These are phyloP conservation scores for Myotis brandtii DNA, from an alignment of 2,113 vertebrate genomes.

Conservation along the genomic window DNA sequence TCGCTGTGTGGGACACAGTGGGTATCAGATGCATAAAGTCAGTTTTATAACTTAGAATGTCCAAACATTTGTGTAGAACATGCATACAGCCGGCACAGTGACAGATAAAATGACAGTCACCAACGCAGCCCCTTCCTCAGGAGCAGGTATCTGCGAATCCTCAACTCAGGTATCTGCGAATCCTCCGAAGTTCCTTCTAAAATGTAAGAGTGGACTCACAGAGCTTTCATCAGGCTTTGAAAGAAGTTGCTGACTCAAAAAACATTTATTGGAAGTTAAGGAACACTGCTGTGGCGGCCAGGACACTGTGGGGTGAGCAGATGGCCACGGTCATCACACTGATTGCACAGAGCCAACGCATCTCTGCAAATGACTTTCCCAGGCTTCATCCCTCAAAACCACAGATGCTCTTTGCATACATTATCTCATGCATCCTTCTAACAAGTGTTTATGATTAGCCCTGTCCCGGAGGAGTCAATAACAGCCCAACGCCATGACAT, in stretches of 20 bases:
- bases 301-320: accelerated
- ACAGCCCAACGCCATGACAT: accelerated
- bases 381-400: accelerated
- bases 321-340: accelerated
- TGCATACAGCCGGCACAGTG: accelerated
- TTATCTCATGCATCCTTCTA: accelerated
- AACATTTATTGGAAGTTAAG: neutral
- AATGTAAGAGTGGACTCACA: accelerated
- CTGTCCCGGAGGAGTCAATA: neutral
- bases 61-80: neutral
- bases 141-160: neutral
- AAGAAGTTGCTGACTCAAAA: neutral
- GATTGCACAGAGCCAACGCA: accelerated
- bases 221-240: neutral
- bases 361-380: neutral
- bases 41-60: neutral
- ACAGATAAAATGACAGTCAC: neutral
- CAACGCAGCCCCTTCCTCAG: neutral
- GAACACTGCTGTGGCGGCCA: neutral
- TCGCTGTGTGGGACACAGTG: accelerated
- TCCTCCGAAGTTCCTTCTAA: neutral
- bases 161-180: neutral
- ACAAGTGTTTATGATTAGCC: no score
- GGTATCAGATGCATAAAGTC: neutral
- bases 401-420: accelerated